A percentile compares a stretch with the other conserved stretches of the same genome.
Evolutionary conservation across 2,797 vertebrate genomes (phyloP).

Genomic region (Acanthurus tractus): DNA sequence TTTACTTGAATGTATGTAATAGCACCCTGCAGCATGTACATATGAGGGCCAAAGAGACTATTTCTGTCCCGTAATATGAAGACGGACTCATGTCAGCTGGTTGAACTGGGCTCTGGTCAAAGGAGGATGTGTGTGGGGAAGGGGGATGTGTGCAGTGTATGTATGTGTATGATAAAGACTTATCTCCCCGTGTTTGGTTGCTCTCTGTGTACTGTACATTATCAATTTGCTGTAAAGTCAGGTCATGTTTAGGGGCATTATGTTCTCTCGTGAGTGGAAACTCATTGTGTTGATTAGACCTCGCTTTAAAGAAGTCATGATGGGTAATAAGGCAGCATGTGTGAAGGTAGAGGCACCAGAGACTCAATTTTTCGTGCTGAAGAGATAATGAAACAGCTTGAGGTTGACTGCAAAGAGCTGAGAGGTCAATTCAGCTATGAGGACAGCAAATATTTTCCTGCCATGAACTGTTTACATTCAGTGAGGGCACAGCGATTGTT

Average conservation of each 20-base stretch:
- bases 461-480: slow-evolving; percentile 67
- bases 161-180: slow-evolving; percentile 28
- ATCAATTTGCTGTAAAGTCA: slow-evolving; percentile 32
- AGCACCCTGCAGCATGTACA: slow-evolving; percentile 33
- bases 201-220: slow-evolving; percentile 25
- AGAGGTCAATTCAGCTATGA: slow-evolving; percentile 65
- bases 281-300: slow-evolving; percentile 28
- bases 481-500: slow-evolving; percentile 46
- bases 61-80: slow-evolving; percentile 78
- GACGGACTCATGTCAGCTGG: slow-evolving; percentile 43
- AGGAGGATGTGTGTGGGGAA: slow-evolving; percentile 40
- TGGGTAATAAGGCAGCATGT: slow-evolving; percentile 37
- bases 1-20: slow-evolving; percentile 56
- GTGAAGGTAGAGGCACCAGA: slow-evolving; percentile 32
- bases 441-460: slow-evolving; percentile 68
- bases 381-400: slow-evolving; percentile 60
- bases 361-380: slow-evolving; percentile 33
- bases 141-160: slow-evolving; percentile 4
- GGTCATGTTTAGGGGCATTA: slow-evolving; percentile 21
- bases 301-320: slow-evolving; percentile 30
- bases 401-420: slow-evolving; percentile 41
- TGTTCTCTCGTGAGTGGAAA: slow-evolving; percentile 19
- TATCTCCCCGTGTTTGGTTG: slow-evolving; percentile 19
- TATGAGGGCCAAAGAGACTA: slow-evolving; percentile 50
- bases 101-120: slow-evolving; percentile 45